phyloP scores from a whole-genome alignment of 1,140 invertebrate genomes.

The Drosophila ohnishii region DNA sequence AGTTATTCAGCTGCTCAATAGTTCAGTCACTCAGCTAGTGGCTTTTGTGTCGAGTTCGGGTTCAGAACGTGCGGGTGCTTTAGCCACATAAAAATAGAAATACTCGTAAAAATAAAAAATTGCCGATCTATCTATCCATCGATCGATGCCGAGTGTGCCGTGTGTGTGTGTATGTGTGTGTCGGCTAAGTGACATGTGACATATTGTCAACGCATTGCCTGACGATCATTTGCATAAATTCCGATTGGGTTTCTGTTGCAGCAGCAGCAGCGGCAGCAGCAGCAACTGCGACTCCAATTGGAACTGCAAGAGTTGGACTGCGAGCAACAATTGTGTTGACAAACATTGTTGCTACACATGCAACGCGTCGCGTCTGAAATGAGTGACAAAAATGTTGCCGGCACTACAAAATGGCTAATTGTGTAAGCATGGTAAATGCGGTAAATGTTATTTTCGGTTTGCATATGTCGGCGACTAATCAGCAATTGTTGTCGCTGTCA shows the following conservation, averaged over 20 bases:
- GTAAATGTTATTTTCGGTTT: slow-evolving; percentile 57
- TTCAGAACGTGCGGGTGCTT: slow-evolving; percentile 72
- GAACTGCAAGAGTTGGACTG: slow-evolving; percentile 9
- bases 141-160: slow-evolving; percentile 35
- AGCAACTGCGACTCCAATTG: slow-evolving; percentile 12
- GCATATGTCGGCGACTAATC: slow-evolving; percentile 67
- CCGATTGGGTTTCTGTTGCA: slow-evolving; percentile 57
- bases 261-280: slow-evolving; percentile 16
- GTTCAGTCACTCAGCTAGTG: slow-evolving; percentile 19
- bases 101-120: slow-evolving; percentile 40
- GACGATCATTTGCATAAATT: slow-evolving; percentile 80
- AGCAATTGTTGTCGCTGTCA: slow-evolving; percentile 66
- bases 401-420: slow-evolving; percentile 78
- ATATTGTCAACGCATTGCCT: slow-evolving; percentile 80
- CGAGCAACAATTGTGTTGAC: slow-evolving; percentile 70
- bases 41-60: slow-evolving; percentile 56
- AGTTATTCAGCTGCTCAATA: slow-evolving; percentile 13
- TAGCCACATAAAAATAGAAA: slow-evolving; percentile 46
- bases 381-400: slow-evolving; percentile 79
- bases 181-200: slow-evolving; percentile 76
- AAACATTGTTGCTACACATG: slow-evolving; percentile 81
- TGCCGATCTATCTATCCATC: slow-evolving; percentile 46
- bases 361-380: slow-evolving; percentile 52
- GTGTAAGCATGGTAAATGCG: slow-evolving; percentile 64
- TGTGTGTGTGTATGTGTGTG: slow-evolving; percentile 48